A percentile compares a stretch with the other conserved stretches of the same genome.
Evolutionary conservation across 2,113 vertebrate species (phyloP).

Genomic region (Urocolius indicus): DNA sequence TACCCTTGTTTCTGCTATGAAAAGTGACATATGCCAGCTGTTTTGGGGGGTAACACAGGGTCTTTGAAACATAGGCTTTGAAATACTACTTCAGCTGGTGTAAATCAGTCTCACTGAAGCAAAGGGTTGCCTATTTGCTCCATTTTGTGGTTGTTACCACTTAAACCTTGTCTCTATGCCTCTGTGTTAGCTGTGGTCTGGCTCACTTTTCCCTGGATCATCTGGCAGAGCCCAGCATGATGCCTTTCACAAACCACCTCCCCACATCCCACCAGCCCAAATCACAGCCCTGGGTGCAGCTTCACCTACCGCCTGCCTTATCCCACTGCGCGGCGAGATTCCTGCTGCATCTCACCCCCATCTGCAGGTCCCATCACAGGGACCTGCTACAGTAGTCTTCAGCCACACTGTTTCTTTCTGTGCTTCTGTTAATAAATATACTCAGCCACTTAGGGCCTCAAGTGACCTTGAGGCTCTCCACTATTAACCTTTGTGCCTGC

Average conservation of each 20-base stretch:
- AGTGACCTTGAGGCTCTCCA: not conserved
- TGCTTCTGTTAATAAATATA: not conserved
- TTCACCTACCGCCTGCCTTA: not conserved
- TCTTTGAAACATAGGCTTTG: not conserved
- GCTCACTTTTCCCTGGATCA: not conserved
- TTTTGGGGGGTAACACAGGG: accelerated
- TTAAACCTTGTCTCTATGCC: accelerated
- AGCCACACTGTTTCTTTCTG: not conserved
- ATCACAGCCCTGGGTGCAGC: not conserved
- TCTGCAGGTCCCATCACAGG: accelerated
- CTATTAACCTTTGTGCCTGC: slow-evolving; percentile 59
- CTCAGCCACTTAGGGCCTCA: not conserved
- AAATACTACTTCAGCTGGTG: not conserved
- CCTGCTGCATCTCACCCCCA: not conserved
- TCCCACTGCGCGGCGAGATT: accelerated
- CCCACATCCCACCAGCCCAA: accelerated
- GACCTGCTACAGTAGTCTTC: not conserved
- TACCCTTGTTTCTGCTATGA: not conserved
- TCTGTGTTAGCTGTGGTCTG: not conserved
- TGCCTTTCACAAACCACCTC: not conserved
- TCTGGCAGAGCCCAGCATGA: not conserved
- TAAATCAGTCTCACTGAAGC: not conserved
- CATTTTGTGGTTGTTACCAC: not conserved
- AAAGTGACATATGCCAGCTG: not conserved
- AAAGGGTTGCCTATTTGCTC: not conserved